Evolutionary conservation across 2,888 invertebrate species (phyloP).

Genomic region (Hypselothyrea guttata): DNA sequence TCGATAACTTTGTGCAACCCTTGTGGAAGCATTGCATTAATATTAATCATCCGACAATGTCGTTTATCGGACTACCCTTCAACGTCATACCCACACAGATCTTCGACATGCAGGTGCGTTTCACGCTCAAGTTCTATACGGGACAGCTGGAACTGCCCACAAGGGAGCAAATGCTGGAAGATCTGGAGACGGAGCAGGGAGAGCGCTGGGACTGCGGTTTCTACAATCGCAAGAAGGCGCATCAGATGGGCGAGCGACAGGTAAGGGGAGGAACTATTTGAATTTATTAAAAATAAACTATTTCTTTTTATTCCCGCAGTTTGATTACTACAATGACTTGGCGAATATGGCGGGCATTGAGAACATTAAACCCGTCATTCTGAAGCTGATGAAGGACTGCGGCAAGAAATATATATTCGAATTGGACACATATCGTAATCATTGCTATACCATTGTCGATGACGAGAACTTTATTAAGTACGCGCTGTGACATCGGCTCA

Average conservation of each 20-base stretch:
- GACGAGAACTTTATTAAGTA: constrained; percentile 82
- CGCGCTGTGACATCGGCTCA: constrained; percentile 19
- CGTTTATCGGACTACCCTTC: constrained; percentile 91
- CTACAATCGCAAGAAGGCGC: constrained; percentile 87
- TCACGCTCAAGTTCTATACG: constrained; percentile 86
- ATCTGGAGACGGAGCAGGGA: constrained; percentile 85
- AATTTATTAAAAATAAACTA: not conserved
- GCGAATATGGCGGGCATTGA: constrained; percentile 85
- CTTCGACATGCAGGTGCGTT: constrained; percentile 90
- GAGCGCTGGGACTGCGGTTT: constrained; percentile 83
- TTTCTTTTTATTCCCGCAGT: constrained; percentile 81
- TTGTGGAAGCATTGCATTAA: constrained; percentile 94
- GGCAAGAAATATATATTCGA: constrained; percentile 86
- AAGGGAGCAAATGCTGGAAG: constrained; percentile 85
- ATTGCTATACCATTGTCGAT: constrained; percentile 86
- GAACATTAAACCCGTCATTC: constrained; percentile 86
- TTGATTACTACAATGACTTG: constrained; percentile 87
- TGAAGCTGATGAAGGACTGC: constrained; percentile 88
- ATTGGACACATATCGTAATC: constrained; percentile 85
- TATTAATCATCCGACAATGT: constrained; percentile 89
- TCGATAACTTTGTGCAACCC: constrained; percentile 90
- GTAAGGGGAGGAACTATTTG: constrained; percentile 64
- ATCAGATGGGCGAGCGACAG: constrained; percentile 84
- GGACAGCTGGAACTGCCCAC: constrained; percentile 86
- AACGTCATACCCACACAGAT: constrained; percentile 91